phyloP scores from a whole-genome alignment of 2,797 vertebrate genomes.

The Tragopan temminckii region DNA sequence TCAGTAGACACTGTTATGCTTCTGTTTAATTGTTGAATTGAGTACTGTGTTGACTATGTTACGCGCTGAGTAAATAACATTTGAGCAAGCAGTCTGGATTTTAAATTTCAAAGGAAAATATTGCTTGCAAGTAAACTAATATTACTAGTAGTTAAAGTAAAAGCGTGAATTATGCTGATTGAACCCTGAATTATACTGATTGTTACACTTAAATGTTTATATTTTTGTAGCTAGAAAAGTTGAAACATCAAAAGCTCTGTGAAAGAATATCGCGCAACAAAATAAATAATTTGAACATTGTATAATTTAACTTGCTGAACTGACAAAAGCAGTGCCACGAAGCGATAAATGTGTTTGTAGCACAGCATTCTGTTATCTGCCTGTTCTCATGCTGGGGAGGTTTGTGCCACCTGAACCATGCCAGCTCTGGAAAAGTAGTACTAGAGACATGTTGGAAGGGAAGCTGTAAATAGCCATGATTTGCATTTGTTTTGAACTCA shows the following conservation, averaged over 20 bases:
- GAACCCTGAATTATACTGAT: too few relatives aligned
- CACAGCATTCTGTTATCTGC: background rate
- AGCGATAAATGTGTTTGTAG: background rate
- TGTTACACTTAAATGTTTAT: background rate
- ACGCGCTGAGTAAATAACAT: too few relatives aligned
- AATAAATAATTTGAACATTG: background rate
- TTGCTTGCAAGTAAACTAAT: too few relatives aligned
- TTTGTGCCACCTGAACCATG: background rate
- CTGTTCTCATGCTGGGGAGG: accelerated
- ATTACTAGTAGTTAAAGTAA: background rate
- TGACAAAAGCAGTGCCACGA: background rate
- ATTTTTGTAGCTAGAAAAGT: background rate
- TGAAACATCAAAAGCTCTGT: background rate
- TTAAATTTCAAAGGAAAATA: too few relatives aligned
- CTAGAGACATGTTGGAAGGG: background rate
- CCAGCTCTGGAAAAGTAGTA: background rate
- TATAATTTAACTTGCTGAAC: background rate
- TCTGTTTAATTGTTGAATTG: background rate
- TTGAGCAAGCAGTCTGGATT: too few relatives aligned
- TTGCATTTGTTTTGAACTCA: background rate
- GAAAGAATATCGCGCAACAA: background rate
- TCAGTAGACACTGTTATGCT: background rate
- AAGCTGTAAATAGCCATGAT: background rate
- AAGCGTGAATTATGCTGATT: background rate
- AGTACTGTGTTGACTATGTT: background rate